Percentiles rank a stretch among this genome's conserved stretches.
phyloP scores from a whole-genome alignment of 1,140 invertebrate species.

The Maconellicoccus hirsutus region DNA sequence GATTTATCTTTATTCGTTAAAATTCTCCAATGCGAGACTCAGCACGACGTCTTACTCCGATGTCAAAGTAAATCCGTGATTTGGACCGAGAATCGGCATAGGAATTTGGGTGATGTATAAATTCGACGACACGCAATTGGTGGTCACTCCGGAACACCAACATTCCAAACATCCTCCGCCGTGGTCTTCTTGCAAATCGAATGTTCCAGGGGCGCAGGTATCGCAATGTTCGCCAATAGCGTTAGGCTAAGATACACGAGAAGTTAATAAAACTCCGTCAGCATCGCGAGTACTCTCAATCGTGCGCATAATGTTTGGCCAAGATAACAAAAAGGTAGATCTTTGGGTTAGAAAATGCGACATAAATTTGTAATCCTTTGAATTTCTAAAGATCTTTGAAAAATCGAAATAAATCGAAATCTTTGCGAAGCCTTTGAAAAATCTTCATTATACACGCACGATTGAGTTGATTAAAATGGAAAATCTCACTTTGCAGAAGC shows the following conservation, averaged over 20 bases:
- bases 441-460: too few species aligned
- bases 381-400: too few species aligned
- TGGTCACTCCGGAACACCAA: constrained; percentile 80
- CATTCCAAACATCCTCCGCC: constrained; percentile 75
- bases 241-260: constrained; percentile 44
- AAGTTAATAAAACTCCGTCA: not conserved
- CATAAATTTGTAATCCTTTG: too few species aligned
- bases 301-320: too few species aligned
- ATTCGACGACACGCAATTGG: constrained; percentile 53
- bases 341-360: too few species aligned
- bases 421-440: too few species aligned
- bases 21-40: not conserved
- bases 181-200: constrained; percentile 60
- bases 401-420: too few species aligned
- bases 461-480: too few species aligned
- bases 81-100: constrained; percentile 43
- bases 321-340: too few species aligned
- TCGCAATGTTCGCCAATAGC: constrained; percentile 67
- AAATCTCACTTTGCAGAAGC: too few species aligned
- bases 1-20: not conserved
- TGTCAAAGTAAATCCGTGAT: constrained; percentile 52
- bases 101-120: constrained; percentile 56
- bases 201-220: constrained; percentile 67
- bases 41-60: constrained; percentile 43
- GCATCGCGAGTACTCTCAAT: not conserved